Base-by-base conservation (phyloP, 2,113 vertebrate species). In the Psittacus erithacus region DNA sequence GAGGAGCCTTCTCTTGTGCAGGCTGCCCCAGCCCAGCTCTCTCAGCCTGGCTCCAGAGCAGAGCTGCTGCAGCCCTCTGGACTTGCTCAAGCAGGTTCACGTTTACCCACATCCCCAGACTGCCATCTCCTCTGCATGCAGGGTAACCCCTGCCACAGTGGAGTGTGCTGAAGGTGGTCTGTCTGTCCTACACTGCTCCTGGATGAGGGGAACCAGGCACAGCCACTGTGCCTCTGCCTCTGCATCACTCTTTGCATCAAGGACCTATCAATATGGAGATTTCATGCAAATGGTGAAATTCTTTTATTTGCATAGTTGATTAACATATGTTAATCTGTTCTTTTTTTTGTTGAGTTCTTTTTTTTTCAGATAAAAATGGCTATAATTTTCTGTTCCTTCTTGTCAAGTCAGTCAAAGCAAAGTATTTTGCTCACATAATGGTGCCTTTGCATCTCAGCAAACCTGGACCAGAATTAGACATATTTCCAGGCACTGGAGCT, bases 301-400 rank as follows among this genome's bases (percentile, higher is more conserved):
- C 19, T 38, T 78, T 22, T 22, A 78, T 88, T 88, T 82, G 71
- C 73, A 88, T 78, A 11, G 29, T 16, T 88, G 71, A 92, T 88
- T 65, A 91, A 82, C 50, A 59, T 11, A 33, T 0, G 14, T 50
- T 85, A 60, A 38, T n/a, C 50, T 52, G 12, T 31, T 39, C 33
- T 77, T 35, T 52, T 53, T 53, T 29, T 33, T 38, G 38, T 38
- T 38, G 38, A 9, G 38, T 38, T 38, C 38, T 55, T 55, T 57
- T 55, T 33, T n/a, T n/a, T 57, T 14, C 8, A 50, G 44, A 25
- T 44, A 39, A 65, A 52, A 86, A 60, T 15, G n/a, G 68, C 16
- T 91, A 86, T 80, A 19, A 76, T 69, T 92, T 76, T 55, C 47
- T 33, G 41, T 55, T 86, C 31, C 35, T 49, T 33, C 47, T 33